phyloP scores from a whole-genome alignment of 2,797 vertebrate genomes.

The Decapterus maruadsi region DNA sequence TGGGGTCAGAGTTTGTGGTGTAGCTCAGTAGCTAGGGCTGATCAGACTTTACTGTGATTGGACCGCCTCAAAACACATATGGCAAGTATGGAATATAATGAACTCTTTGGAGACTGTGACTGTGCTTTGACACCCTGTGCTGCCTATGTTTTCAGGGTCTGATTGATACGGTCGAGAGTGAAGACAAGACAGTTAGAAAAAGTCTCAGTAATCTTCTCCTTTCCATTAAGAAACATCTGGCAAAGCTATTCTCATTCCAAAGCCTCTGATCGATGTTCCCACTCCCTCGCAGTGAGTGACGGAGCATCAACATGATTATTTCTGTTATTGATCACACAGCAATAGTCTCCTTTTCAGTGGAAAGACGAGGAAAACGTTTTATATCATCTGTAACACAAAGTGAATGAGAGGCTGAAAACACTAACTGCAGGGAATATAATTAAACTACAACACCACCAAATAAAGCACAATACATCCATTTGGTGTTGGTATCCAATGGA shows the following conservation, averaged over 20 bases:
- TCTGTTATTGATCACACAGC: conserved; percentile 6
- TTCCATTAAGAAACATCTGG: conserved; percentile 7
- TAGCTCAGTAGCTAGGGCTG: neutral
- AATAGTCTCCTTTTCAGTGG: conserved; percentile 1
- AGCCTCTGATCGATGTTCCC: neutral
- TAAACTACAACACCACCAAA: neutral
- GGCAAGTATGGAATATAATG: neutral
- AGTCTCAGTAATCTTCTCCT: neutral
- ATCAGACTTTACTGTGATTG: neutral
- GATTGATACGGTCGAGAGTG: neutral
- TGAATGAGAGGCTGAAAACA: conserved; percentile 21
- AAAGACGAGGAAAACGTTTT: neutral
- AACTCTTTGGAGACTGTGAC: neutral
- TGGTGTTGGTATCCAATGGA: neutral
- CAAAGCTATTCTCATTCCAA: conserved; percentile 1
- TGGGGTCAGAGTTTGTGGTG: neutral
- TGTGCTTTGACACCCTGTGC: neutral
- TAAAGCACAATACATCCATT: neutral
- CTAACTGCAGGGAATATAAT: neutral
- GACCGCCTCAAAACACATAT: neutral
- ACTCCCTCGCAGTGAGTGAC: conserved; percentile 7
- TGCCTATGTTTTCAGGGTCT: neutral
- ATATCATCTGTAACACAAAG: neutral
- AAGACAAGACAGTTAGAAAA: neutral
- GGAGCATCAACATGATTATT: conserved; percentile 19